Conservation (phyloP, 2,797 vertebrate species). For the Rhinella marina region DNA sequence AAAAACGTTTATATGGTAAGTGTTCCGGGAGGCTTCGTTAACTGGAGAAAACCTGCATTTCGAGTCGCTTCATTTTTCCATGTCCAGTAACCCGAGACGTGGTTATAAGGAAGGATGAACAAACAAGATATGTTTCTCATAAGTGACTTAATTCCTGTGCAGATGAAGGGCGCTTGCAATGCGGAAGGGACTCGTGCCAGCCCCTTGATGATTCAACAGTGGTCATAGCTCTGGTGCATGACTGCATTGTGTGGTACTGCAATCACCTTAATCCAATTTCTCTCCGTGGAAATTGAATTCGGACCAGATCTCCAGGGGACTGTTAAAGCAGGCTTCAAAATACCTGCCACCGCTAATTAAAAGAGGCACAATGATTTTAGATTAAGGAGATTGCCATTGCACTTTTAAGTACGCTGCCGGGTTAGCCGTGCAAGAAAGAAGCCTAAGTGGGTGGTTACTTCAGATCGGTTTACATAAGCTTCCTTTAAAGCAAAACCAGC, state of each 20-base stretch:
- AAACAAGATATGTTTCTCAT: slow-evolving; percentile 62
- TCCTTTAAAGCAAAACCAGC: slow-evolving; percentile 63
- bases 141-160: slow-evolving; percentile 55
- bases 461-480: slow-evolving; percentile 62
- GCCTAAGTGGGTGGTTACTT: slow-evolving; percentile 61
- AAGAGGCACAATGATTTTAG: slow-evolving; percentile 61
- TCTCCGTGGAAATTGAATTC: slow-evolving; percentile 58
- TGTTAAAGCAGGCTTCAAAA: slow-evolving; percentile 50
- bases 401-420: slow-evolving; percentile 47
- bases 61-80: slow-evolving; percentile 47
- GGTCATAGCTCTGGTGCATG: slow-evolving; percentile 56
- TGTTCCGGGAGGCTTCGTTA: slow-evolving; percentile 43
- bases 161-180: slow-evolving; percentile 55
- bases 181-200: slow-evolving; percentile 50
- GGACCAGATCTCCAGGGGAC: slow-evolving; percentile 47
- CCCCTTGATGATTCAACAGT: slow-evolving; percentile 54
- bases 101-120: slow-evolving; percentile 60
- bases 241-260: slow-evolving; percentile 54
- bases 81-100: slow-evolving; percentile 41
- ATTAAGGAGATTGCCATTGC: slow-evolving; percentile 59
- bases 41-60: slow-evolving; percentile 31
- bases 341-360: slow-evolving; percentile 59
- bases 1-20: slow-evolving; percentile 29
- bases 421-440: slow-evolving; percentile 41
- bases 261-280: slow-evolving; percentile 63